Evolutionary conservation across 2,888 invertebrate species (phyloP), one percentile per base, ranked within the genome.

Genomic region (Dysmachus trigonus): DNA sequence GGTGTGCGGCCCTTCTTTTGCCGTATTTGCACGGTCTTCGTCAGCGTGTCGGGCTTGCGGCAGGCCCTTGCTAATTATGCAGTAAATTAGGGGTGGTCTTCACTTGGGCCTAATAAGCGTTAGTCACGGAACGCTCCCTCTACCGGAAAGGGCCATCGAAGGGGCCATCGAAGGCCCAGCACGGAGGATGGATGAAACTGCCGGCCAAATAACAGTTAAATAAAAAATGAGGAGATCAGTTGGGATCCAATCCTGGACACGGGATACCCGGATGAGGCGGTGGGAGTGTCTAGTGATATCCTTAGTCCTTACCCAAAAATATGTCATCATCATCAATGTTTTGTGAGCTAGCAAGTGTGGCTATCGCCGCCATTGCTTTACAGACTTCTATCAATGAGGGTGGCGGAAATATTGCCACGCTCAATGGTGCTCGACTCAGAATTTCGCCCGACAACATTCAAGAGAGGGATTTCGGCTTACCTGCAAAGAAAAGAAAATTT

Each of bases 391-490:
- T 88, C 87, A 89, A 88, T 84, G 88, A 89, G 88, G 88, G 88
- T 88, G 89, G 88, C 88, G 88, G 88, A 87, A 88, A 88, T 82
- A 89, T 73, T 86, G 89, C 89, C 89, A 89, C 88, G 86, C 89
- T 89, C 88, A 89, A 88, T 88, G 89, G 88, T 89, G 89, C 86
- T 85, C 88, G 87, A 88, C 82, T 87, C 86, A 89, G 88, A 87
- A 89, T 89, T 88, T 88, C 89, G 86, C 89, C 89, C 82, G 89
- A 89, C 88, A 89, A 89, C 89, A 89, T 89, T 89, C 89, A 89
- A 88, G 85, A 87, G 53, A 87, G 76, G 87, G 86, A 85, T 85
- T 87, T 87, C 86, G 88, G 87, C 88, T 88, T 89, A 88, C 88
- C 88, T 89, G 81, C 51, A 87, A 86, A 88, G 79, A 85, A 33